phyloP scores from a whole-genome alignment of 2,113 vertebrate species.

The Psilopsiagon aymara region DNA sequence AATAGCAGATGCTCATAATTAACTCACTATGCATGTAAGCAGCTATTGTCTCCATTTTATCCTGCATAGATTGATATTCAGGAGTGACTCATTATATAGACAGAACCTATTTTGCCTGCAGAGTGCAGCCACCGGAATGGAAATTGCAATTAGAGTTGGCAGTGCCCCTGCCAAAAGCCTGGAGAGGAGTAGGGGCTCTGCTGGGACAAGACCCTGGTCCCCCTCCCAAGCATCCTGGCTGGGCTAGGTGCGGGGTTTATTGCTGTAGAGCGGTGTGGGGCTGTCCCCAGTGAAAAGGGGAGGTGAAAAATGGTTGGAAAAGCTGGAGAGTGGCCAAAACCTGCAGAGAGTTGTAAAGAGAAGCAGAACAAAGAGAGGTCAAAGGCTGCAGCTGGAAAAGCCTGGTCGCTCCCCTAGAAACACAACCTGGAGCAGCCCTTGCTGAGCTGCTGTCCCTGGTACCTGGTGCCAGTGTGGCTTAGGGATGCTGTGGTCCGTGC shows the following conservation, averaged over 20 bases:
- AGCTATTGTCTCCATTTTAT: constrained; percentile 69
- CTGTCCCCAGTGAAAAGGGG: neutral
- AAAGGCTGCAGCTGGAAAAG: neutral
- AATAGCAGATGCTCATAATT: constrained; percentile 73
- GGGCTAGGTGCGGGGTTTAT: neutral
- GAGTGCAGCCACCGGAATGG: constrained; percentile 57
- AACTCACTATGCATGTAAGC: constrained; percentile 71
- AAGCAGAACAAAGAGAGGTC: constrained; percentile 51
- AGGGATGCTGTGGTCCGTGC: neutral
- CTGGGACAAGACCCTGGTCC: neutral
- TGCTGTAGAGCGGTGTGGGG: neutral
- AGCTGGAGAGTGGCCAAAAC: constrained; percentile 27
- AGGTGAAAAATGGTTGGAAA: constrained; percentile 27
- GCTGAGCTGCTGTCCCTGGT: neutral
- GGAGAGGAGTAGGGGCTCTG: neutral
- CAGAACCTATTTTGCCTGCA: constrained; percentile 54
- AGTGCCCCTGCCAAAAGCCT: constrained; percentile 1
- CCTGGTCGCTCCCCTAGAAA: neutral
- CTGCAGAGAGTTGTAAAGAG: neutral
- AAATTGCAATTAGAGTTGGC: constrained; percentile 60
- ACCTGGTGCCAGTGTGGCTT: neutral
- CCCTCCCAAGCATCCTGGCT: rapidly evolving
- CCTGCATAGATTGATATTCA: constrained; percentile 58
- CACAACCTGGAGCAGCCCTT: neutral
- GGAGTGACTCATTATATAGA: constrained; percentile 67